Conservation (phyloP, 2,797 vertebrate species). For the Leontocebus nigricollis region DNA sequence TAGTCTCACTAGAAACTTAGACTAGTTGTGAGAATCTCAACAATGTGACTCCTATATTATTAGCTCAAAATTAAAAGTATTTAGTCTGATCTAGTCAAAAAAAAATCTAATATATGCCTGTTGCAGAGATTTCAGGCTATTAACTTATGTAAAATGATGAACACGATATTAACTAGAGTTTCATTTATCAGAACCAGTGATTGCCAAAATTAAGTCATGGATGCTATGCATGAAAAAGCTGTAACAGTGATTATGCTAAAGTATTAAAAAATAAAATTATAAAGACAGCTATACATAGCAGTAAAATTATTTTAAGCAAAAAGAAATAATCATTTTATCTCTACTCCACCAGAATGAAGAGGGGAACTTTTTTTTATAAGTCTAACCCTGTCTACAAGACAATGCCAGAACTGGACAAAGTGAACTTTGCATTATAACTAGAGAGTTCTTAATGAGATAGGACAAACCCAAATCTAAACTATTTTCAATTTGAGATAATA, state of each 20-base stretch:
- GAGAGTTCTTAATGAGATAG: not conserved
- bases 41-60: not conserved
- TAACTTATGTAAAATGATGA: not conserved
- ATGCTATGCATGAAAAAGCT: not conserved
- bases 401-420: not conserved
- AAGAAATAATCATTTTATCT: not conserved
- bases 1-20: not conserved
- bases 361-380: not conserved
- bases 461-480: not conserved
- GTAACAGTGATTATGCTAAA: not conserved
- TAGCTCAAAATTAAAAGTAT: not conserved
- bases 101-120: not conserved
- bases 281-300: not conserved
- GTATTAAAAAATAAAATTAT: not conserved
- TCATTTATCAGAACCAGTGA: constrained; percentile 12
- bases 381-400: not conserved
- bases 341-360: not conserved
- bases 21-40: constrained; percentile 1
- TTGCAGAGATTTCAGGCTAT: not conserved
- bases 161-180: not conserved
- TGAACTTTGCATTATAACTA: not conserved
- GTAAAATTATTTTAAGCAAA: not conserved
- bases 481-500: not conserved
- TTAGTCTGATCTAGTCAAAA: not conserved
- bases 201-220: constrained; percentile 3